Conservation (phyloP, 2,888 invertebrate species). For the Drosophila stalkeri region DNA sequence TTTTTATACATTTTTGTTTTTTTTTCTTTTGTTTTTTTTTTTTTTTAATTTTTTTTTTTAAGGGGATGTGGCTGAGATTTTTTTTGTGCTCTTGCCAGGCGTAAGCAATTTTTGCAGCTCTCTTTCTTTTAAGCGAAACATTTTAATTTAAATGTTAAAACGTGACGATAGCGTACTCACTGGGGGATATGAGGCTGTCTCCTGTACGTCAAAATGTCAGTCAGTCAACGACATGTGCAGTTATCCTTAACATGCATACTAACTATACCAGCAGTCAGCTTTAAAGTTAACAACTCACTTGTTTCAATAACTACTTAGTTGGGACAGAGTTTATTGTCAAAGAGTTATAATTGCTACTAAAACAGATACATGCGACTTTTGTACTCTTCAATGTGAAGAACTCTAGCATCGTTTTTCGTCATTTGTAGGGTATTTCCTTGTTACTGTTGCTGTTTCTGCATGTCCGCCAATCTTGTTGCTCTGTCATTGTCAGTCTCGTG, state of each 20-base stretch:
- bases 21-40: constrained; percentile 6
- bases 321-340: too few relatives aligned
- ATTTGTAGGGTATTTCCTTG: constrained; percentile 54
- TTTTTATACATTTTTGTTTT: constrained; percentile 35
- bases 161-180: constrained; percentile 70
- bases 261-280: neutral
- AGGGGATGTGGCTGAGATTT: constrained; percentile 69
- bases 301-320: neutral
- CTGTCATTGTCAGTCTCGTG: constrained; percentile 46
- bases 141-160: constrained; percentile 81
- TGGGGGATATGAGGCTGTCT: constrained; percentile 53
- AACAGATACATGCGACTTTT: neutral
- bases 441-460: constrained; percentile 3
- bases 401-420: neutral
- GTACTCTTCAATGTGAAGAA: neutral
- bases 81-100: constrained; percentile 42
- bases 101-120: constrained; percentile 64
- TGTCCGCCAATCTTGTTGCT: constrained; percentile 42
- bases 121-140: constrained; percentile 73
- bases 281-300: neutral
- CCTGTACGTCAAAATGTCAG: constrained; percentile 54
- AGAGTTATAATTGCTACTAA: neutral
- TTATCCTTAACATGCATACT: constrained; percentile 18
- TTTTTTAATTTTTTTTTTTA: constrained; percentile 32
- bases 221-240: constrained; percentile 62